phyloP scores from a whole-genome alignment of 2,113 vertebrate species.

The Procavia capensis region DNA sequence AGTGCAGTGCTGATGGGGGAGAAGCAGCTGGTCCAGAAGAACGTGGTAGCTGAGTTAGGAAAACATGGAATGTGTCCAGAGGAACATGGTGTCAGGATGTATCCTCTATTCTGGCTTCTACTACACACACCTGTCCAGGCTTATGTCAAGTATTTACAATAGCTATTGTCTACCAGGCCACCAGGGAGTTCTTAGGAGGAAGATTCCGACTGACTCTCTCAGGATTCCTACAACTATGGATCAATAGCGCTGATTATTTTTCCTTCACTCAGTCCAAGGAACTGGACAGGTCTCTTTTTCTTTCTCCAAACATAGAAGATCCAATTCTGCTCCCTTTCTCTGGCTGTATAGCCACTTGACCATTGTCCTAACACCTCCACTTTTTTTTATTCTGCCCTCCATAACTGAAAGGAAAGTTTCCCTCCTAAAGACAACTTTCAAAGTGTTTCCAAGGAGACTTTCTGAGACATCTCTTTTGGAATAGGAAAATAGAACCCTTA shows the following conservation, averaged over 20 bases:
- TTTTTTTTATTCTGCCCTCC: neutral
- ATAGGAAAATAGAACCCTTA: slow-evolving; percentile 9
- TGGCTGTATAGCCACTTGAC: neutral
- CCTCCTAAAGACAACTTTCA: neutral
- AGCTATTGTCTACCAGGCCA: neutral
- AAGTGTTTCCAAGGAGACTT: slow-evolving; percentile 1
- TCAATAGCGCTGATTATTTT: neutral
- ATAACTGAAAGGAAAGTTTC: neutral
- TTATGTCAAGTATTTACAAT: neutral
- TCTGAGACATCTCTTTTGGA: neutral
- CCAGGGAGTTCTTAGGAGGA: neutral
- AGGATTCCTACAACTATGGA: neutral
- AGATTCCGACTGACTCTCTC: neutral
- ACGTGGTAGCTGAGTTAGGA: neutral
- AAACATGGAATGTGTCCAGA: neutral
- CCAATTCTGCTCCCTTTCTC: neutral
- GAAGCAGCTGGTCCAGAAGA: neutral
- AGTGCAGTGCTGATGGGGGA: neutral
- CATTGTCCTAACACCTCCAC: neutral
- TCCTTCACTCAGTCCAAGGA: neutral
- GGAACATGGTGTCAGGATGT: neutral
- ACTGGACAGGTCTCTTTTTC: neutral
- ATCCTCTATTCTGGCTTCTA: neutral
- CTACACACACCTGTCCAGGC: neutral
- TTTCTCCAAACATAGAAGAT: neutral